Evolutionary conservation across 2,797 vertebrate genomes (phyloP), one percentile per base, ranked within the genome.

Genomic region (Melanotaenia boesemani): DNA sequence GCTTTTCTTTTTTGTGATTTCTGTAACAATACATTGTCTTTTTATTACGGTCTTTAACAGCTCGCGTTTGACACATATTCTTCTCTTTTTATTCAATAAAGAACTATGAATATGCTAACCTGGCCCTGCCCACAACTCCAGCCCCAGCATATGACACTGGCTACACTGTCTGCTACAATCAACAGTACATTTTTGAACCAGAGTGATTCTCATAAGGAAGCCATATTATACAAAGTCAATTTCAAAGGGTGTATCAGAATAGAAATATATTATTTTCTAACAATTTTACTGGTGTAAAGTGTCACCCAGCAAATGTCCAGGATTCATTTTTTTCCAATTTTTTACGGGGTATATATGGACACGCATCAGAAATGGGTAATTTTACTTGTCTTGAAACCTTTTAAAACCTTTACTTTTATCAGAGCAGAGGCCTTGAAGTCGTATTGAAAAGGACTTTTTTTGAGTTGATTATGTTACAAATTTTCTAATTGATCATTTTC

Each of bases 401-500:
- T 24, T 24, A 12, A 54, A 54, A 54, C 0, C n/a, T 24, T 10
- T 8, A 52, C 11, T 54, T 54, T 54, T 54, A 54, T 55, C 11
- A 55, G 22, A 13, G 10, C 11, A 4, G 24, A 1, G 24, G 12
- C 52, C 16, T 28, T 28, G 52, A 55, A 4, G 12, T 55, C 12
- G 55, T 50, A 12, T 55, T 55, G 37, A 24, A 55, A 55, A 55
- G 5, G 4, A 55, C 4, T 24, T 55, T 55, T 55, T 55, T 3
- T 55, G 52, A 55, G 10, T 15, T 55, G 10, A 55, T 55, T 15
- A 55, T 55, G 52, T 55, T 28, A 15, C 1, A 15, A 4, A 26
- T 67, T 72, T 77, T 36, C 58, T 63, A 52, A 52, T 30, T 24
- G 32, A 70, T 32, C 9, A 36, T 68, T 73, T 68, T 26, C 16